phyloP scores from a whole-genome alignment of 2,888 invertebrate genomes.

The Ophonus ardosiacus region DNA sequence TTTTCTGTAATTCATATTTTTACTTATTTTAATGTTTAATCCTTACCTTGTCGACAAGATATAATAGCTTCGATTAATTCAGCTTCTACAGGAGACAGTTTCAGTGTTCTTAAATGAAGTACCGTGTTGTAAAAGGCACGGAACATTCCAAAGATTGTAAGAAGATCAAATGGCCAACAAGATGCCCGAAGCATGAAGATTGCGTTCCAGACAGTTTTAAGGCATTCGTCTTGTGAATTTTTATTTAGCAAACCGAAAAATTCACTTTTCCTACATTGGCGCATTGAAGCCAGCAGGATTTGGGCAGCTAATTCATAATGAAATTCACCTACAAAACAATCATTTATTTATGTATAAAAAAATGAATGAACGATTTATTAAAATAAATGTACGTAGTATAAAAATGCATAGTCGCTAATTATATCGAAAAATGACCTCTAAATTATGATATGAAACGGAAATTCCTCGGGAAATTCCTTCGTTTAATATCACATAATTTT shows the following conservation, averaged over 20 bases:
- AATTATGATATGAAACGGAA: too few relatives aligned
- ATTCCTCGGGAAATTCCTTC: too few relatives aligned
- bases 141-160: conserved; percentile 67
- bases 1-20: background rate
- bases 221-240: conserved; percentile 78
- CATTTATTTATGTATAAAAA: background rate
- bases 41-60: conserved; percentile 29
- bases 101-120: conserved; percentile 68
- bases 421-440: too few relatives aligned
- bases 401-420: too few relatives aligned
- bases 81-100: conserved; percentile 69
- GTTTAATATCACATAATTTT: too few relatives aligned
- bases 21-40: conserved; percentile 11
- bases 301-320: conserved; percentile 80
- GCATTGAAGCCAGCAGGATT: conserved; percentile 79
- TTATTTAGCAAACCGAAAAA: conserved; percentile 77
- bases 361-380: background rate
- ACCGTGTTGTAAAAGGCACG: conserved; percentile 68
- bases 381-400: background rate
- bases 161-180: conserved; percentile 78
- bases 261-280: conserved; percentile 78
- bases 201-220: conserved; percentile 80
- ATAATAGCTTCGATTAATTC: conserved; percentile 43
- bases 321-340: conserved; percentile 38
- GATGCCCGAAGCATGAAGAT: conserved; percentile 79